A percentile compares a stretch with the other conserved stretches of the same genome.
phyloP scores from a whole-genome alignment of 2,797 vertebrate species.

The Alcedo quadribrachys region DNA sequence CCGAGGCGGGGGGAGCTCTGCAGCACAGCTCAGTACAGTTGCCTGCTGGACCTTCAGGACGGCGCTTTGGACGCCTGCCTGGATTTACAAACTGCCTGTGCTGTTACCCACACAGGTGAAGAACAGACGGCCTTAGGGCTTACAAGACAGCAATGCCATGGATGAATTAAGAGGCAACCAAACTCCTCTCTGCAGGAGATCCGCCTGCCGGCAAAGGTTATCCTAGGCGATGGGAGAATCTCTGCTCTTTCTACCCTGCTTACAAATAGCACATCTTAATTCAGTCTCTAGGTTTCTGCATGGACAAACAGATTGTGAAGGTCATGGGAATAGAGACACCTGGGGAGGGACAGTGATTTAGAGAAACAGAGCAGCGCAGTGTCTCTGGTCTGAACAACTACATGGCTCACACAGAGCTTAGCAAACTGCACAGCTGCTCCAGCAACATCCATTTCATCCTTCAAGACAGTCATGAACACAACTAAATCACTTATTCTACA shows the following conservation, averaged over 20 bases:
- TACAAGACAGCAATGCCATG: background rate
- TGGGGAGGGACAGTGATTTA: background rate
- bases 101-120: background rate
- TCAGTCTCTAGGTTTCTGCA: background rate
- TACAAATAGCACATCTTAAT: background rate
- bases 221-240: background rate
- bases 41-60: background rate
- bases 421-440: background rate
- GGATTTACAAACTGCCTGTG: background rate
- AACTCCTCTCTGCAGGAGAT: background rate
- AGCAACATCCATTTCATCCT: background rate
- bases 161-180: conserved; percentile 14
- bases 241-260: background rate
- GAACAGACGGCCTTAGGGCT: conserved; percentile 8
- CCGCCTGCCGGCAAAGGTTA: background rate
- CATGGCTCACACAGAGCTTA: background rate
- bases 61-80: background rate
- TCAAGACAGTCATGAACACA: background rate
- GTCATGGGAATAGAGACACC: background rate
- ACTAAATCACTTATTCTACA: background rate
- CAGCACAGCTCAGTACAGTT: background rate
- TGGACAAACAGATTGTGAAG: background rate
- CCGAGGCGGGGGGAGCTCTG: background rate
- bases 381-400: background rate
- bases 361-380: background rate